phyloP scores from a whole-genome alignment of 2,113 vertebrate species.

The Prunella fulvescens region DNA sequence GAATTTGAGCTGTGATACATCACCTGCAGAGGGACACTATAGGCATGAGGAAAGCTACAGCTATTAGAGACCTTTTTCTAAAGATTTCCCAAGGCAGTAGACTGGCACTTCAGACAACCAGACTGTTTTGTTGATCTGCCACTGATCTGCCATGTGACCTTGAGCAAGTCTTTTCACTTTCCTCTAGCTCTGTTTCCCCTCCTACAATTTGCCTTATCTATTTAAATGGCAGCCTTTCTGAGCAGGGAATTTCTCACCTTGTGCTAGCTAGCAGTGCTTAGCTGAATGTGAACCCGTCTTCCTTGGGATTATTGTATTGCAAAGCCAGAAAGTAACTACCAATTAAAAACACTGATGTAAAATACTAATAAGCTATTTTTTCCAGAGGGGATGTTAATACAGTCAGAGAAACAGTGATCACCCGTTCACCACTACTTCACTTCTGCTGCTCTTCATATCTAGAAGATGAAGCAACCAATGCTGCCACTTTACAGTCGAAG shows the following conservation, averaged over 20 bases:
- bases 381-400: background rate
- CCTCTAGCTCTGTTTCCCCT: constrained; percentile 45
- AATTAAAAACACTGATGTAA: background rate
- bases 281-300: background rate
- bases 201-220: constrained; percentile 54
- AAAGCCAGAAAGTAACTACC: background rate
- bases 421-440: background rate
- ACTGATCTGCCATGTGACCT: constrained; percentile 45
- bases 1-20: background rate
- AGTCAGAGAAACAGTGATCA: background rate
- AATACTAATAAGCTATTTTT: background rate
- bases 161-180: constrained; percentile 55
- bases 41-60: background rate
- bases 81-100: background rate
- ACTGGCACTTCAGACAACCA: background rate
- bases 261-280: background rate
- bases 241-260: constrained; percentile 64
- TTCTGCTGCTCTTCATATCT: background rate
- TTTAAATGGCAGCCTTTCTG: constrained; percentile 55
- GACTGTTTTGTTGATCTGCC: constrained; percentile 20
- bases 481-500: background rate
- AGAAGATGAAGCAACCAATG: background rate
- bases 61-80: background rate
- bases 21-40: background rate
- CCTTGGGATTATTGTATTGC: background rate